A percentile compares a stretch with the other conserved stretches of the same genome.
phyloP scores from a whole-genome alignment of 2,888 invertebrate genomes.

The Melipona bicolor region DNA sequence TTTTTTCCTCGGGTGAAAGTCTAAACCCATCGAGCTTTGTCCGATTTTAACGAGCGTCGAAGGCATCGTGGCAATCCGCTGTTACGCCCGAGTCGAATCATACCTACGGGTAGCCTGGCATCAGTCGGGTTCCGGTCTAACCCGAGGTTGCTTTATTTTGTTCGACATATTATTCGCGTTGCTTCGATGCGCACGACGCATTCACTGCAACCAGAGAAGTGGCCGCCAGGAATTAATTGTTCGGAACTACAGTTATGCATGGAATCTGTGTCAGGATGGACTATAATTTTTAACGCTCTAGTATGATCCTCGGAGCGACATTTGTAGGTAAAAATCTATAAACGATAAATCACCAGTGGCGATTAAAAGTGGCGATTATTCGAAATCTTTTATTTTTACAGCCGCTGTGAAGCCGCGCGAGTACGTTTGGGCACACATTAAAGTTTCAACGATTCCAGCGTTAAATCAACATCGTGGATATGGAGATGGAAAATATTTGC shows the following conservation, averaged over 20 bases:
- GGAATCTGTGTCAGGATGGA: slow-evolving; percentile 63
- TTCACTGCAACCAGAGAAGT: slow-evolving; percentile 49
- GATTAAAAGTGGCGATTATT: background rate
- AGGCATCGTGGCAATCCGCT: slow-evolving; percentile 19
- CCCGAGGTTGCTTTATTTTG: slow-evolving; percentile 47
- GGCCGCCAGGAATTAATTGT: slow-evolving; percentile 68
- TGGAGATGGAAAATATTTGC: slow-evolving; percentile 11
- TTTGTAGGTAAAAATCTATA: background rate
- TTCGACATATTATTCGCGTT: slow-evolving; percentile 43
- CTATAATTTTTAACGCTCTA: slow-evolving; percentile 53
- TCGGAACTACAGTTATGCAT: slow-evolving; percentile 69
- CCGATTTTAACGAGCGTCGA: slow-evolving; percentile 30
- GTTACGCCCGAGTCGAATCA: background rate
- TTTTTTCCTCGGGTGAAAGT: slow-evolving; percentile 61
- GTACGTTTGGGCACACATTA: background rate
- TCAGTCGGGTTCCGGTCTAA: slow-evolving; percentile 15
- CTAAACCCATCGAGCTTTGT: slow-evolving; percentile 22
- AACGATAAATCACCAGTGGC: background rate
- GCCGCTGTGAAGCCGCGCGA: background rate
- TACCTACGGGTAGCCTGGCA: background rate
- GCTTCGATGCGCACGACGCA: slow-evolving; percentile 56
- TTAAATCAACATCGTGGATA: background rate
- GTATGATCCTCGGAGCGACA: slow-evolving; percentile 19
- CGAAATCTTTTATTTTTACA: background rate
- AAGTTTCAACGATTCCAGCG: background rate